Percentiles rank a stretch among this genome's conserved stretches.
Evolutionary conservation across 2,888 invertebrate species (phyloP).

Genomic region (Callyntrura guangdongensis): DNA sequence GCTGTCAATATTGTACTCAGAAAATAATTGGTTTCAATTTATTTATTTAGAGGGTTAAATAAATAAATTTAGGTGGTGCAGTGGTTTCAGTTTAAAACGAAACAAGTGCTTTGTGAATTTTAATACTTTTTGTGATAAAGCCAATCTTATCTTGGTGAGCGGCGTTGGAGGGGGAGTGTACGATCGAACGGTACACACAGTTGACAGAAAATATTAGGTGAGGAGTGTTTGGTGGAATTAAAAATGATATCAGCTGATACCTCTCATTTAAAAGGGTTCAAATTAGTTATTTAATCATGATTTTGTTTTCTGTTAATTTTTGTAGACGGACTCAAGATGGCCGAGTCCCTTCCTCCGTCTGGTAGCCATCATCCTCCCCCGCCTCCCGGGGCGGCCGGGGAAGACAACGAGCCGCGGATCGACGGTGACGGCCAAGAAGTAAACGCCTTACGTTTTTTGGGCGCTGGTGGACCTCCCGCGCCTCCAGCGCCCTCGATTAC

Average conservation of each 20-base stretch:
- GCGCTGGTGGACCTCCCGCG: slow-evolving; percentile 57
- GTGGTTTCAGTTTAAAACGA: no score
- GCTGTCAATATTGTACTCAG: no score
- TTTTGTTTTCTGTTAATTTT: background rate
- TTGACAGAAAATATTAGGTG: no score
- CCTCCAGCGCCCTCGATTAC: slow-evolving; percentile 68
- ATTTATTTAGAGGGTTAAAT: no score
- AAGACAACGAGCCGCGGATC: slow-evolving; percentile 74
- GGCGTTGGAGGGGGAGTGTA: background rate
- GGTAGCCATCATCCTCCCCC: slow-evolving; percentile 34
- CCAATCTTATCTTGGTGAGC: no score
- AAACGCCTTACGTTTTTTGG: slow-evolving; percentile 68
- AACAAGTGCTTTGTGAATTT: no score
- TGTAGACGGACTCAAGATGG: slow-evolving; percentile 32
- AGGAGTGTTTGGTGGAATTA: no score
- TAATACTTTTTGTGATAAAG: no score
- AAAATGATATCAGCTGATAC: background rate
- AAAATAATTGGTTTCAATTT: no score
- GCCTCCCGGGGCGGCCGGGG: background rate
- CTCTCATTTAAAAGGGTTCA: background rate
- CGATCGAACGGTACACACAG: no score
- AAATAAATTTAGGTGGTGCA: no score
- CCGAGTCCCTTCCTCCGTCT: slow-evolving; percentile 40
- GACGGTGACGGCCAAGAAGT: slow-evolving; percentile 81
- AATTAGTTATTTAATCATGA: background rate